phyloP scores from a whole-genome alignment of 2,797 vertebrate genomes.

The Sebastes matsubarae region DNA sequence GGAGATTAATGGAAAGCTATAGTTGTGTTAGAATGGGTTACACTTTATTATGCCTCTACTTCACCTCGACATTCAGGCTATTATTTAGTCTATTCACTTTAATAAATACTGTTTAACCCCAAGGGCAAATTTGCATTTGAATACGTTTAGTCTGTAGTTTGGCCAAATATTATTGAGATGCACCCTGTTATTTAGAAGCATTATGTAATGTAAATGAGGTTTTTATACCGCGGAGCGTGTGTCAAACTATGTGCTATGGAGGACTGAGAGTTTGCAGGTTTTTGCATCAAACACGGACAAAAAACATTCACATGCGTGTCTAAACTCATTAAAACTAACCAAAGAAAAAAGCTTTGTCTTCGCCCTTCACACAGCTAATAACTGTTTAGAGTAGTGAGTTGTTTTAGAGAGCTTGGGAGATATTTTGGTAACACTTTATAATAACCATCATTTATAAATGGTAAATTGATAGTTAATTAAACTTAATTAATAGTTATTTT shows the following conservation, averaged over 20 bases:
- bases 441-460: no score
- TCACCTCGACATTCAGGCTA: not conserved
- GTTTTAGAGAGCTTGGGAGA: not conserved
- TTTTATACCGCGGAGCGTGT: not conserved
- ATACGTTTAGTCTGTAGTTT: not conserved
- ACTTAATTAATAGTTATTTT: no score
- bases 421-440: not conserved
- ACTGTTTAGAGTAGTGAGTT: not conserved
- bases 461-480: no score
- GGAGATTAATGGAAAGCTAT: conserved; percentile 5
- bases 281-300: not conserved
- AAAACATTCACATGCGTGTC: not conserved
- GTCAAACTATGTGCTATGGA: conserved; percentile 21
- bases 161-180: not conserved
- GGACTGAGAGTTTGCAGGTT: not conserved
- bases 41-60: not conserved
- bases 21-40: not conserved
- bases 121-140: conserved; percentile 6
- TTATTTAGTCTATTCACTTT: not conserved
- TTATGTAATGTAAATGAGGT: not conserved
- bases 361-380: not conserved
- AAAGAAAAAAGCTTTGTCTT: not conserved
- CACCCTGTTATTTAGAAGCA: not conserved
- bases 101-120: not conserved
- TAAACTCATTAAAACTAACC: not conserved